Conservation (phyloP, 2,888 invertebrate genomes). For the Xiphydria camelus region DNA sequence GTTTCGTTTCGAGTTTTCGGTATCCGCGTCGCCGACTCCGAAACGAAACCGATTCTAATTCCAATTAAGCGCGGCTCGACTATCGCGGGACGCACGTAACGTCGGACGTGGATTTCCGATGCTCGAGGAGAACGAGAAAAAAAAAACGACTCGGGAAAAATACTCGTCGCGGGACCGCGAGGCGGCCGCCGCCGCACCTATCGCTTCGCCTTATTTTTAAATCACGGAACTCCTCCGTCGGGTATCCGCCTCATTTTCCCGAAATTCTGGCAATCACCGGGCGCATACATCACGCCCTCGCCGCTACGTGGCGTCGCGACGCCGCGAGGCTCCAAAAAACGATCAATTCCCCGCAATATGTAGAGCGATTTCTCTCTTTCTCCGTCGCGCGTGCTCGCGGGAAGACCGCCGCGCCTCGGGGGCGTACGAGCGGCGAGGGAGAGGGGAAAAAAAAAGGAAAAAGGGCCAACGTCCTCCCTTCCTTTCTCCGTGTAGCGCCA, state of each 20-base stretch:
- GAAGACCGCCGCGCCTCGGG: constrained; percentile 16
- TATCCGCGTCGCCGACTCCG: too few species aligned
- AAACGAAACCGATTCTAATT: too few species aligned
- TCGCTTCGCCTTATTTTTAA: constrained; percentile 2
- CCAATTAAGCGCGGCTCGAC: too few species aligned
- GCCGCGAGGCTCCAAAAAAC: constrained; percentile 15
- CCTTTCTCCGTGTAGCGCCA: constrained; percentile 6
- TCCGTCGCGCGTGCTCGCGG: too few species aligned
- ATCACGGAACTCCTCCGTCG: not conserved
- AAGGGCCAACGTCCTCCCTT: constrained; percentile 12
- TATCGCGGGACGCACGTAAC: too few species aligned
- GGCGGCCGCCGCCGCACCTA: too few species aligned
- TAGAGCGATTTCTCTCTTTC: constrained; percentile 47
- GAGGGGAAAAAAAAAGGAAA: constrained; percentile 9
- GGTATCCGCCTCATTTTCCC: constrained; percentile 14
- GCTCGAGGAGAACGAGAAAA: too few species aligned
- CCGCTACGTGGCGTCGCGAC: not conserved
- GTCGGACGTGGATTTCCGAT: too few species aligned
- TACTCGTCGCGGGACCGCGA: too few species aligned
- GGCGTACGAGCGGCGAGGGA: constrained; percentile 8
- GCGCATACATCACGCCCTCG: constrained; percentile 29
- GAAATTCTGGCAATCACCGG: constrained; percentile 33
- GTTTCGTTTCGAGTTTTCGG: too few species aligned
- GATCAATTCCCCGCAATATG: constrained; percentile 49
- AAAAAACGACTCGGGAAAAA: too few species aligned